Evolutionary conservation across 1,140 invertebrate genomes (phyloP).

Genomic region (Linepithema humile): DNA sequence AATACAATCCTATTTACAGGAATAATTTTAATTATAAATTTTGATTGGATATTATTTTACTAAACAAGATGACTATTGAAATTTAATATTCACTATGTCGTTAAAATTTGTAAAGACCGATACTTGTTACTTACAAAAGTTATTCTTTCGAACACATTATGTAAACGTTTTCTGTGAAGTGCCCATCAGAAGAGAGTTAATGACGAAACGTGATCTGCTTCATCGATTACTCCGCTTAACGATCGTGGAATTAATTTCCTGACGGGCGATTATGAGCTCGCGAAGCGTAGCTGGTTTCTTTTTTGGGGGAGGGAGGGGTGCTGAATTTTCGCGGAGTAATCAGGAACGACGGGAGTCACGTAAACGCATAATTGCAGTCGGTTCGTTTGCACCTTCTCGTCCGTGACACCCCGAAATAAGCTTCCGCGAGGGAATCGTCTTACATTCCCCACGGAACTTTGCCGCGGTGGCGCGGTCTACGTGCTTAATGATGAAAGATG

Average conservation of each 20-base stretch:
- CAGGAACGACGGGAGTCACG: slow-evolving; percentile 46
- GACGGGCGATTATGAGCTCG: slow-evolving; percentile 43
- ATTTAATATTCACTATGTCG: background rate
- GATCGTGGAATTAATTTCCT: slow-evolving; percentile 40
- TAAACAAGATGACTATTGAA: background rate
- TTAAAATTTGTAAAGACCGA: background rate
- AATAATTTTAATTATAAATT: background rate
- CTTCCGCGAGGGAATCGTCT: slow-evolving; percentile 44
- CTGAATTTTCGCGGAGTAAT: slow-evolving; percentile 55
- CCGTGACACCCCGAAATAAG: slow-evolving; percentile 53
- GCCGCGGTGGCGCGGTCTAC: slow-evolving; percentile 17
- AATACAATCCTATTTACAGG: background rate
- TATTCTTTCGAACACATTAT: slow-evolving; percentile 1
- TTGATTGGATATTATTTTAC: background rate
- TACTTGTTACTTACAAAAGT: background rate
- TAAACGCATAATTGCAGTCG: slow-evolving; percentile 53
- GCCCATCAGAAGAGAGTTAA: slow-evolving; percentile 20
- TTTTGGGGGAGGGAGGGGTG: background rate
- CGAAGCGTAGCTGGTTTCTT: background rate
- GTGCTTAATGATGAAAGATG: slow-evolving; percentile 58
- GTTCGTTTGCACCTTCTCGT: slow-evolving; percentile 51
- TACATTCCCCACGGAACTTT: slow-evolving; percentile 41
- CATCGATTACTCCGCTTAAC: slow-evolving; percentile 37
- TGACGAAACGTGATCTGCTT: slow-evolving; percentile 51
- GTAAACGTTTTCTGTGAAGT: slow-evolving; percentile 39